Evolutionary conservation across 2,113 vertebrate species (phyloP).

Genomic region (Rhegmatorhina hoffmannsi): DNA sequence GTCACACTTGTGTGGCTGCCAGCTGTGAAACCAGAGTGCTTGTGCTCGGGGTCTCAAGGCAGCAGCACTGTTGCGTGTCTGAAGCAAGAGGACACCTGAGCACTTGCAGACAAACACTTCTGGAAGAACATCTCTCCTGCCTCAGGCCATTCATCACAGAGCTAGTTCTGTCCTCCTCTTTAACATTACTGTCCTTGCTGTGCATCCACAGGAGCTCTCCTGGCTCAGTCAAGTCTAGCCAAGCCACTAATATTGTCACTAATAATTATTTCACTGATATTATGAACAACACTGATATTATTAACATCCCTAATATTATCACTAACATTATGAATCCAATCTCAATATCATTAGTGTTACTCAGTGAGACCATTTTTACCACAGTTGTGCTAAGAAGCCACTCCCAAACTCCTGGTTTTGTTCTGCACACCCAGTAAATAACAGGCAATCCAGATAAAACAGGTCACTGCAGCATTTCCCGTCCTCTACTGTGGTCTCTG

Average conservation of each 20-base stretch:
- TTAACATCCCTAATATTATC: background rate
- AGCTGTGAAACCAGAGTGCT: conserved; percentile 1
- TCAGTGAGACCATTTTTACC: background rate
- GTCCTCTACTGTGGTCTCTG: background rate
- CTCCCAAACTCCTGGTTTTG: background rate
- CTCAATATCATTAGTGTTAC: background rate
- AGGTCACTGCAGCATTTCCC: background rate
- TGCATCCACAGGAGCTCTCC: background rate
- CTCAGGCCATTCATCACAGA: background rate
- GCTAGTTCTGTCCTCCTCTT: background rate
- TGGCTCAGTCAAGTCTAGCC: background rate
- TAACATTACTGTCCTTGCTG: background rate
- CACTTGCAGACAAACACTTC: background rate
- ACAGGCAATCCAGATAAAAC: background rate
- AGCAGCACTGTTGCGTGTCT: conserved; percentile 35
- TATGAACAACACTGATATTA: background rate
- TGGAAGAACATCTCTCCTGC: background rate
- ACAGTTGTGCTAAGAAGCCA: background rate
- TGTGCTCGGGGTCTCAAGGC: conserved; percentile 24
- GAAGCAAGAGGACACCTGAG: background rate
- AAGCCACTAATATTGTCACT: background rate
- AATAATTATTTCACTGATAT: background rate
- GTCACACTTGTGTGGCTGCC: background rate
- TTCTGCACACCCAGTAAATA: background rate
- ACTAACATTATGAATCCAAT: background rate